Evolutionary conservation across 2,888 invertebrate genomes (phyloP).

Genomic region (Cremastinae sp.): DNA sequence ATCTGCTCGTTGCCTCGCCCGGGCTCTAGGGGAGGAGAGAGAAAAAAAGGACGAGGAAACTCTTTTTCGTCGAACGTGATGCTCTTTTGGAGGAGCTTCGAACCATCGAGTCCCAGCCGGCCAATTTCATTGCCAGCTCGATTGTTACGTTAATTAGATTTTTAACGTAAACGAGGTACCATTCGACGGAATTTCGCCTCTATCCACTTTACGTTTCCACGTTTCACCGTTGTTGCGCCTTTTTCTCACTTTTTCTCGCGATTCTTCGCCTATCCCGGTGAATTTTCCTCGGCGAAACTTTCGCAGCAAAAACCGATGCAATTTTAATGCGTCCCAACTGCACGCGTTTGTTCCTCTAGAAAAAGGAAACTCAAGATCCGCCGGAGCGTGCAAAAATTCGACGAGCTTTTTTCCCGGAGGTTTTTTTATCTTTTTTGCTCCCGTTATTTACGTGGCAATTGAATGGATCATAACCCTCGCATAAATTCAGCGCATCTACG

Average conservation of each 20-base stretch:
- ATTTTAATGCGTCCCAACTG: slow-evolving; percentile 10
- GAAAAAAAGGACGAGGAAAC: slow-evolving; percentile 40
- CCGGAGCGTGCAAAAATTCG: no score
- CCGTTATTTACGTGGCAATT: no score
- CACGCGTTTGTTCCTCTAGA: no score
- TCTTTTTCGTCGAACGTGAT: slow-evolving; percentile 49
- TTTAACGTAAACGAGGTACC: slow-evolving; percentile 66
- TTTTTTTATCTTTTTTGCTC: no score
- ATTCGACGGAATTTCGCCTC: slow-evolving; percentile 51
- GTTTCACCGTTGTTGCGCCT: slow-evolving; percentile 8
- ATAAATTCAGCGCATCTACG: no score
- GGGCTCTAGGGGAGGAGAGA: no score
- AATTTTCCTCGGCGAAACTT: slow-evolving; percentile 24
- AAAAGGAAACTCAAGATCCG: no score
- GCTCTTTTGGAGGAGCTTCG: slow-evolving; percentile 32
- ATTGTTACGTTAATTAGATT: slow-evolving; percentile 68
- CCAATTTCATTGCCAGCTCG: slow-evolving; percentile 48
- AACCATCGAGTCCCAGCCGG: slow-evolving; percentile 32
- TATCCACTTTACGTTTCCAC: slow-evolving; percentile 14
- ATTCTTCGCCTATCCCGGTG: slow-evolving; percentile 44
- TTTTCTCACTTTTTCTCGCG: slow-evolving; percentile 3
- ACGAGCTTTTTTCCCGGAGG: no score
- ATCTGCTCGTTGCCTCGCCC: slow-evolving; percentile 59
- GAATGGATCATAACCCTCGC: no score
- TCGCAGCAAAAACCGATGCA: slow-evolving; percentile 27